phyloP scores from a whole-genome alignment of 1,140 invertebrate species.

The Zaprionus africanus region DNA sequence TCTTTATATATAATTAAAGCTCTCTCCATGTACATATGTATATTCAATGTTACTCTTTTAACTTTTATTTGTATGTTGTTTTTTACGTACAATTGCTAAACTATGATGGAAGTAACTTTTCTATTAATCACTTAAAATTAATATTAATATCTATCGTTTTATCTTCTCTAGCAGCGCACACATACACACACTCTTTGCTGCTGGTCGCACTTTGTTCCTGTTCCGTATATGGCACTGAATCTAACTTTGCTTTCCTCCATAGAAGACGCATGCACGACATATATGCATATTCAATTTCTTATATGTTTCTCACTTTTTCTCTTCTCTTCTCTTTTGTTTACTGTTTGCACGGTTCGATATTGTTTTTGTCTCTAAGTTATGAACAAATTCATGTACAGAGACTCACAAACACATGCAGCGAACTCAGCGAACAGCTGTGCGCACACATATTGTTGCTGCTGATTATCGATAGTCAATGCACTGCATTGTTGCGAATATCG shows the following conservation, averaged over 20 bases:
- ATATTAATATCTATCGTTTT: background rate
- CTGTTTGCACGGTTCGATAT: constrained; percentile 14
- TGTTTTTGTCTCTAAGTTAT: constrained; percentile 52
- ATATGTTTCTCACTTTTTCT: constrained; percentile 8
- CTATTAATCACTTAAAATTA: background rate
- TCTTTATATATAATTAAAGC: background rate
- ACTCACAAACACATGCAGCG: constrained; percentile 40
- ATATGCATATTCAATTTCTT: constrained; percentile 44
- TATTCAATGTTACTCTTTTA: background rate
- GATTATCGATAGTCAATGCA: constrained; percentile 26
- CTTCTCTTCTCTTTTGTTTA: constrained; percentile 1
- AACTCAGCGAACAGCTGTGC: constrained; percentile 59
- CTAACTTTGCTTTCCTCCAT: constrained; percentile 15
- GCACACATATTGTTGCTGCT: constrained; percentile 4
- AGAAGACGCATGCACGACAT: constrained; percentile 11
- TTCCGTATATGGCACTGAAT: constrained; percentile 23
- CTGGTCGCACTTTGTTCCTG: constrained; percentile 36
- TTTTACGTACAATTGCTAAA: background rate
- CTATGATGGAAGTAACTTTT: background rate
- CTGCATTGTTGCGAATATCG: constrained; percentile 1
- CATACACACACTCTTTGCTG: constrained; percentile 23
- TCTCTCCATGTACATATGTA: background rate
- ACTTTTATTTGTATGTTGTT: background rate
- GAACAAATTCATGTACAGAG: constrained; percentile 65
- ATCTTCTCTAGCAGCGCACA: constrained; percentile 26